Evolutionary conservation across 2,888 invertebrate species (phyloP).

Genomic region (Eupithecia vulgata): DNA sequence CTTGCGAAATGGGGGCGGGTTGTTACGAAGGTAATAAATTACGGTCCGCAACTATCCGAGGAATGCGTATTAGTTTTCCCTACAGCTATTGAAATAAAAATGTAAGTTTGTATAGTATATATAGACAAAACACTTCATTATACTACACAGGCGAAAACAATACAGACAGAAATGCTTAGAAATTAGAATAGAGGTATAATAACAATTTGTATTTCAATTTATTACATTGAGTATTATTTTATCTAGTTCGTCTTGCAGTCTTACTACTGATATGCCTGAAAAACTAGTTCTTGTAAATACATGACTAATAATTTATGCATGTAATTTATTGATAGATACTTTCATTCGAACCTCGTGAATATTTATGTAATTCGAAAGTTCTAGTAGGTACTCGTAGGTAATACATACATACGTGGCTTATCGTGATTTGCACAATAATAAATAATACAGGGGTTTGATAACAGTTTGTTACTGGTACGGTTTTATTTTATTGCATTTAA

Average conservation of each 20-base stretch:
- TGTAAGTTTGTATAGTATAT: too few relatives aligned
- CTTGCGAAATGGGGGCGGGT: too few relatives aligned
- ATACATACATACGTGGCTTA: neutral
- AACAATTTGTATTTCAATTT: neutral
- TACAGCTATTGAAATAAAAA: too few relatives aligned
- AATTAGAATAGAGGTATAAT: too few relatives aligned
- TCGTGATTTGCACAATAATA: neutral
- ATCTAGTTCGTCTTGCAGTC: neutral
- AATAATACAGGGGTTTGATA: neutral
- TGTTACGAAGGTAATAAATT: too few relatives aligned
- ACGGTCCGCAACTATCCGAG: too few relatives aligned
- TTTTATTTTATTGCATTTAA: neutral
- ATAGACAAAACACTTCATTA: too few relatives aligned
- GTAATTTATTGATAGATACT: neutral
- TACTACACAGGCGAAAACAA: too few relatives aligned
- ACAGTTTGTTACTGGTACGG: neutral
- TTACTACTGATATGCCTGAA: neutral
- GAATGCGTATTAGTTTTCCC: too few relatives aligned
- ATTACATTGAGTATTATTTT: neutral
- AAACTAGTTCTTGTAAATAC: neutral
- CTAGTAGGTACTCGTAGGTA: neutral
- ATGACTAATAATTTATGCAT: neutral
- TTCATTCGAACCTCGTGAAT: neutral
- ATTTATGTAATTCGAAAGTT: neutral
- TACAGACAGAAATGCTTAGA: too few relatives aligned